phyloP scores from a whole-genome alignment of 2,113 vertebrate genomes.

The Mustelus asterias region DNA sequence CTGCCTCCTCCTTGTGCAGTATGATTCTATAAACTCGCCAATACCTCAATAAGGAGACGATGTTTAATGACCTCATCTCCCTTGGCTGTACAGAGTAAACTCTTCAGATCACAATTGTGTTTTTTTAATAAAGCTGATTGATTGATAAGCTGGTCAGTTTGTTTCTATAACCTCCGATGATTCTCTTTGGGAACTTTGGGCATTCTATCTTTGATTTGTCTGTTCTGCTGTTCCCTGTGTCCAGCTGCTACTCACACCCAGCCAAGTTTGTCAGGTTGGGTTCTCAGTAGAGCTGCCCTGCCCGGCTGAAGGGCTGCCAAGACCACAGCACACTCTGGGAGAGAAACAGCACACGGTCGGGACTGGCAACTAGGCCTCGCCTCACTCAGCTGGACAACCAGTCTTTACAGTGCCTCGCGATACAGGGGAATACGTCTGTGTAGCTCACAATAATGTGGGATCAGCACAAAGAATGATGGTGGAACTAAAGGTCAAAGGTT shows the following conservation, averaged over 20 bases:
- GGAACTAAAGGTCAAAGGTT: conserved; percentile 38
- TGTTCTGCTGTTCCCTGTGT: conserved; percentile 8
- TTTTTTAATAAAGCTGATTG: not conserved
- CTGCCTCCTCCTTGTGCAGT: not conserved
- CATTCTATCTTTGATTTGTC: not conserved
- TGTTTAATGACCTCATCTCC: too few relatives aligned
- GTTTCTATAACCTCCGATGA: not conserved
- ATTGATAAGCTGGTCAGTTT: not conserved
- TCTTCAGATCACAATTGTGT: not conserved
- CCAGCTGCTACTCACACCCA: not conserved
- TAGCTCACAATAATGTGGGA: not conserved
- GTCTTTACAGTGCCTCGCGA: conserved; percentile 8
- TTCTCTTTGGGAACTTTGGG: not conserved
- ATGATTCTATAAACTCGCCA: not conserved
- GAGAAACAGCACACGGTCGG: not conserved
- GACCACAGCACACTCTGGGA: not conserved
- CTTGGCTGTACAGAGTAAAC: not conserved
- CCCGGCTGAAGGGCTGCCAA: not conserved
- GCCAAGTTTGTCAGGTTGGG: not conserved
- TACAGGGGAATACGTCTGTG: conserved; percentile 28
- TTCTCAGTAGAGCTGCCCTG: conserved; percentile 21
- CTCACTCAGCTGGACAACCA: conserved; percentile 14
- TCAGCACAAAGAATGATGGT: not conserved
- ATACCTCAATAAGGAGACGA: not conserved
- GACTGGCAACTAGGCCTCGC: not conserved